Evolutionary conservation across 2,888 invertebrate species (phyloP).

Genomic region (Balanococcus diminutus): DNA sequence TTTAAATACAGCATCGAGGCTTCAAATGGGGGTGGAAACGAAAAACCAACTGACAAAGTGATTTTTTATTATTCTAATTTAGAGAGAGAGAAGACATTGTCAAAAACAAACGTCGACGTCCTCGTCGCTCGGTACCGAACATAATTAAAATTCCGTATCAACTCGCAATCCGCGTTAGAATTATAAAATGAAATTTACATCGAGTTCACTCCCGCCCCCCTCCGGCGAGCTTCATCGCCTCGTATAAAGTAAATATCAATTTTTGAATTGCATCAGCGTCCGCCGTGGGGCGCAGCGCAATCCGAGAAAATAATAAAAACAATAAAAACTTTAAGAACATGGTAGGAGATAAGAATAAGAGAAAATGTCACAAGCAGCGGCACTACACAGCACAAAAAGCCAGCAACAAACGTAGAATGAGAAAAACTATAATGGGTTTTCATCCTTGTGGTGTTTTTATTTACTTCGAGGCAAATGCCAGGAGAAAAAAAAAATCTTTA

Average conservation of each 20-base stretch:
- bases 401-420: background rate
- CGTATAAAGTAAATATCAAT: background rate
- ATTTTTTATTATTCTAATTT: slow-evolving; percentile 22
- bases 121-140: background rate
- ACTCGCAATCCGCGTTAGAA: background rate
- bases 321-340: background rate
- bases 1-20: background rate
- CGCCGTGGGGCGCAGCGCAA: background rate
- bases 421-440: slow-evolving; percentile 22
- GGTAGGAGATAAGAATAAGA: background rate
- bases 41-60: slow-evolving; percentile 4
- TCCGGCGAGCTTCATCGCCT: too few relatives aligned
- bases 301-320: background rate
- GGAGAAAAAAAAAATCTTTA: background rate
- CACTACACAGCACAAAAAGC: background rate
- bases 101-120: slow-evolving; percentile 19
- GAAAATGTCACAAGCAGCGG: slow-evolving; percentile 3
- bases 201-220: background rate
- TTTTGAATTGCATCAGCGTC: background rate
- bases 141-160: slow-evolving; percentile 14
- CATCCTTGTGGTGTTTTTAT: slow-evolving; percentile 8
- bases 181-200: background rate
- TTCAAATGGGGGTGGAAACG: background rate
- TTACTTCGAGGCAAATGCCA: background rate
- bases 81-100: background rate